Evolutionary conservation across 2,888 invertebrate species (phyloP).

Genomic region (Lapara coniferarum): DNA sequence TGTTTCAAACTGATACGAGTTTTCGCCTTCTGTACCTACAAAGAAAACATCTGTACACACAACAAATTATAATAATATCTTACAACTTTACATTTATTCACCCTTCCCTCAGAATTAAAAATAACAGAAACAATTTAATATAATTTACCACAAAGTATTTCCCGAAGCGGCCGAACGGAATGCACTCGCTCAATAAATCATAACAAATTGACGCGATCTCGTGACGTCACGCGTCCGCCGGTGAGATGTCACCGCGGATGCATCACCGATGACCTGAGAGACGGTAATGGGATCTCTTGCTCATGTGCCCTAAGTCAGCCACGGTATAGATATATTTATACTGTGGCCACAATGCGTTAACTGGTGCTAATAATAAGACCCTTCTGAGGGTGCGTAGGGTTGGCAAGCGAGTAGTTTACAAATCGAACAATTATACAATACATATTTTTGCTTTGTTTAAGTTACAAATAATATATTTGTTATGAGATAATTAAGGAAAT

Average conservation of each 20-base stretch:
- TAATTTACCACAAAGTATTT: conserved; percentile 4
- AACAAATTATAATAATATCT: too few relatives aligned
- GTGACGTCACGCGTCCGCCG: conserved; percentile 38
- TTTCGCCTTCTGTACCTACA: too few relatives aligned
- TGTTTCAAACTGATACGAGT: too few relatives aligned
- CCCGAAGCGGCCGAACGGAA: conserved; percentile 10
- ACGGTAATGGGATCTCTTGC: conserved; percentile 1
- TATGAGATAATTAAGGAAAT: too few relatives aligned
- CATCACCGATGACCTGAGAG: conserved; percentile 46
- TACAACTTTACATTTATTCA: too few relatives aligned
- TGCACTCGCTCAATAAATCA: conserved; percentile 29
- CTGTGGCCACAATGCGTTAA: too few relatives aligned
- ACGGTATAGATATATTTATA: too few relatives aligned
- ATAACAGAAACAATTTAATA: not conserved
- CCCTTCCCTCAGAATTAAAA: too few relatives aligned
- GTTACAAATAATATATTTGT: too few relatives aligned
- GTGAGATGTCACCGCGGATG: conserved; percentile 33
- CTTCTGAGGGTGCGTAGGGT: not conserved
- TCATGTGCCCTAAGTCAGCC: not conserved
- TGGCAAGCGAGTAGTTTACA: not conserved
- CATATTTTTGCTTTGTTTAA: too few relatives aligned
- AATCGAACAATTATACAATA: too few relatives aligned
- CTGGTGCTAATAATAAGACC: not conserved
- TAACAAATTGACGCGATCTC: conserved; percentile 31
- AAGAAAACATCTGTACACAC: too few relatives aligned